phyloP scores from a whole-genome alignment of 2,113 vertebrate species.

The Candoia aspera region DNA sequence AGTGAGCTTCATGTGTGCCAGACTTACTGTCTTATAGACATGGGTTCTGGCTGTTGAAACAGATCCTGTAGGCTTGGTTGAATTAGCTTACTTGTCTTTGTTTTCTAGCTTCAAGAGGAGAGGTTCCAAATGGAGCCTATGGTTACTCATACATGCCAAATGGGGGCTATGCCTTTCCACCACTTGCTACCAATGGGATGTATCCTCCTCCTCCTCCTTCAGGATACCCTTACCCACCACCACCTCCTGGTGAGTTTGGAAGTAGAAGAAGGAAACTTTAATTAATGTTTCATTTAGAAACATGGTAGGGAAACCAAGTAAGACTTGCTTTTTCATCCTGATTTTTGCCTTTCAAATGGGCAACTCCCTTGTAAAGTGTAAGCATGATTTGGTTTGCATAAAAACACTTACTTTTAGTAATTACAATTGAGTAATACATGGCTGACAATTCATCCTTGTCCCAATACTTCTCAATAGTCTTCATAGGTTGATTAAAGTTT shows the following conservation, averaged over 20 bases:
- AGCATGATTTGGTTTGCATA: neutral
- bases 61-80: neutral
- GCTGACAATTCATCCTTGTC: neutral
- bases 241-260: constrained; percentile 76
- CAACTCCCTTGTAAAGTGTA: neutral
- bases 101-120: constrained; percentile 88
- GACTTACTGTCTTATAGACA: neutral
- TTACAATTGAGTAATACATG: neutral
- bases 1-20: neutral
- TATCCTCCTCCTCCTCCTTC: constrained; percentile 81
- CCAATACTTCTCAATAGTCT: neutral
- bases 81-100: constrained; percentile 42
- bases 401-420: neutral
- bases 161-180: constrained; percentile 83
- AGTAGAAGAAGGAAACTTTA: neutral
- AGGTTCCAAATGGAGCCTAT: constrained; percentile 81
- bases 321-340: neutral
- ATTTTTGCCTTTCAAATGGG: too few relatives aligned
- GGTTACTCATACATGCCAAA: constrained; percentile 92
- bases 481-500: neutral
- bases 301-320: neutral
- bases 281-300: neutral
- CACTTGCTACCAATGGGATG: constrained; percentile 84
- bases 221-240: constrained; percentile 85
- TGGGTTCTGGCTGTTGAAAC: neutral